A percentile compares a stretch with the other conserved stretches of the same genome.
These are phyloP conservation scores for Zaprionus camerounensis DNA, from an alignment of 1,140 invertebrate genomes.

Conservation along the genomic window DNA sequence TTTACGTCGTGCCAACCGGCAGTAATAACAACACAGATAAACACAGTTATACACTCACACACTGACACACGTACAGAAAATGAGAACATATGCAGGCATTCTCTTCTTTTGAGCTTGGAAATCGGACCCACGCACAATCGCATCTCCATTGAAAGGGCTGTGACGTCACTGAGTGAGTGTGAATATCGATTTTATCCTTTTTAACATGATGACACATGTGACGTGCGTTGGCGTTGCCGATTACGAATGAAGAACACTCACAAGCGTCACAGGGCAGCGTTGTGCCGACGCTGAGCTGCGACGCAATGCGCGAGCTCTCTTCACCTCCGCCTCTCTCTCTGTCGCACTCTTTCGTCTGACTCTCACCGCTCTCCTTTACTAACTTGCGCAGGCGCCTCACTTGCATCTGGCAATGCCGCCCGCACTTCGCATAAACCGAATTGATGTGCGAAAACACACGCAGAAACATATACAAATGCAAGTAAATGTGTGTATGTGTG, in stretches of 20 bases:
- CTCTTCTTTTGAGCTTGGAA: background rate
- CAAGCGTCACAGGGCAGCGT: background rate
- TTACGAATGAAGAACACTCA: slow-evolving; percentile 16
- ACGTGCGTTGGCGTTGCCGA: slow-evolving; percentile 32
- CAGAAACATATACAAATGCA: background rate
- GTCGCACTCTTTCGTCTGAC: slow-evolving; percentile 1
- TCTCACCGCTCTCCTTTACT: slow-evolving; percentile 22
- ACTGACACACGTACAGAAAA: background rate
- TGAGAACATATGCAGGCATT: slow-evolving; percentile 2
- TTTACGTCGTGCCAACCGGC: slow-evolving; percentile 6
- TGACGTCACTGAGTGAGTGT: slow-evolving; percentile 34
- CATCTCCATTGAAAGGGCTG: slow-evolving; percentile 20
- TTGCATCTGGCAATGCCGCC: slow-evolving; percentile 57
- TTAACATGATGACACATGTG: slow-evolving; percentile 21
- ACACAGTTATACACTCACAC: background rate
- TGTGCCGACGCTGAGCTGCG: background rate
- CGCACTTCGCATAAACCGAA: slow-evolving; percentile 21
- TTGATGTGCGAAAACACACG: slow-evolving; percentile 24
- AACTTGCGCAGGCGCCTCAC: slow-evolving; percentile 49
- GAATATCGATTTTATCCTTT: slow-evolving; percentile 56
- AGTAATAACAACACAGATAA: slow-evolving; percentile 13
- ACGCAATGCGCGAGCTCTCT: slow-evolving; percentile 14
- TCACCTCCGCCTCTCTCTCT: slow-evolving; percentile 5
- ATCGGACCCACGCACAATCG: slow-evolving; percentile 26
- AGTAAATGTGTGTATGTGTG: background rate